Conservation (phyloP, 2,113 vertebrate species). For the Bombycilla garrulus region DNA sequence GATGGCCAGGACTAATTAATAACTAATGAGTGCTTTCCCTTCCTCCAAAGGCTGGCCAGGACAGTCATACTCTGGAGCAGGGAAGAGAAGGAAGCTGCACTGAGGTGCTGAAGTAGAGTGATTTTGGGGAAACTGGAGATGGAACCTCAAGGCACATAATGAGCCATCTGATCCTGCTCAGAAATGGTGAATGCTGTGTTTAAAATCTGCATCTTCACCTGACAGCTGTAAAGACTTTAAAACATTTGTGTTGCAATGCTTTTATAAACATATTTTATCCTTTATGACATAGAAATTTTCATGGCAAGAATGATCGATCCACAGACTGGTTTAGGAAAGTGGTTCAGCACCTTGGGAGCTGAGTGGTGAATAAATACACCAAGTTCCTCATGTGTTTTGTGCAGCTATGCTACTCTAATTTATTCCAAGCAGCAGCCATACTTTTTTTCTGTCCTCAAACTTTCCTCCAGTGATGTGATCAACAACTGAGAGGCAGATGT, state of each 20-base stretch:
- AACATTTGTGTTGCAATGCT: not conserved
- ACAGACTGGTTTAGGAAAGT: not conserved
- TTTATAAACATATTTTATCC: not conserved
- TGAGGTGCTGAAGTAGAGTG: not conserved
- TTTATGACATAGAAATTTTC: not conserved
- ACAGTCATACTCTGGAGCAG: not conserved
- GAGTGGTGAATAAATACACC: not conserved
- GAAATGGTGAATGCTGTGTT: not conserved
- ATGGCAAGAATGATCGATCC: not conserved
- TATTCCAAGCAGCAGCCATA: not conserved
- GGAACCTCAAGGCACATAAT: not conserved
- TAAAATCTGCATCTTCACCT: not conserved
- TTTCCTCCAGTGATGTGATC: not conserved
- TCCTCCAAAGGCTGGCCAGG: not conserved
- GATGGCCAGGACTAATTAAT: not conserved
- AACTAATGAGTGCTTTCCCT: not conserved
- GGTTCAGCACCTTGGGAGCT: not conserved
- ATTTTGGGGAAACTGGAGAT: not conserved
- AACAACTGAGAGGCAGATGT: not conserved
- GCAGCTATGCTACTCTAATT: not conserved
- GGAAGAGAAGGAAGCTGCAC: not conserved
- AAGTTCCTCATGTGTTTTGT: accelerated
- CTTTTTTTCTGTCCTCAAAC: not conserved
- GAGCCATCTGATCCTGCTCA: not conserved
- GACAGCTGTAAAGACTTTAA: not conserved